A percentile compares a stretch with the other conserved stretches of the same genome.
phyloP scores from a whole-genome alignment of 2,888 invertebrate species.

The Zygothrica quintamaculata region DNA sequence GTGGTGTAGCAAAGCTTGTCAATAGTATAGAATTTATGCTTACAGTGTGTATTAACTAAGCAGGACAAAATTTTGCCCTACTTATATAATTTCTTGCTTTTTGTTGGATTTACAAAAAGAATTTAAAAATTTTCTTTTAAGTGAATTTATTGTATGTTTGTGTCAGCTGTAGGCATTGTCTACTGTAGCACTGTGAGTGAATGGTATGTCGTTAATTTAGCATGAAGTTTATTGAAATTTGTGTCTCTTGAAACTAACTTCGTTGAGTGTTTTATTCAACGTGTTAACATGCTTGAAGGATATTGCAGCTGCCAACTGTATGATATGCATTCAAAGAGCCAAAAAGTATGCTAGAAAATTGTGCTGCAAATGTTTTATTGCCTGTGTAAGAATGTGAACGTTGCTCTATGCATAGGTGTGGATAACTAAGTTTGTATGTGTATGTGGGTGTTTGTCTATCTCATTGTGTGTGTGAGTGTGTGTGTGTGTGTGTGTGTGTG shows the following conservation, averaged over 20 bases:
- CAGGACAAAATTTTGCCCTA: too few relatives aligned
- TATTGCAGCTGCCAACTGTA: conserved; percentile 12
- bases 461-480: not conserved
- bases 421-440: not conserved
- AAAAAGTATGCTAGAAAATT: conserved; percentile 46
- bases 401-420: not conserved
- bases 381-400: conserved; percentile 33
- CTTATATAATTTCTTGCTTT: too few relatives aligned
- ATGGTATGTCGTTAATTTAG: not conserved
- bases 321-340: conserved; percentile 10
- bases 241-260: conserved; percentile 4
- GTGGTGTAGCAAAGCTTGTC: too few relatives aligned
- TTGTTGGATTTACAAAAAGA: too few relatives aligned
- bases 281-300: conserved; percentile 18
- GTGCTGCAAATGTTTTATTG: conserved; percentile 62
- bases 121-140: too few relatives aligned
- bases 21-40: too few relatives aligned
- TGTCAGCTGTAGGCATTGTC: not conserved
- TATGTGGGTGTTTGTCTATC: conserved; percentile 5
- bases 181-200: not conserved
- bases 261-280: conserved; percentile 7
- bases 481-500: conserved; percentile 2
- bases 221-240: conserved; percentile 24
- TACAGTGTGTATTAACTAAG: too few relatives aligned
- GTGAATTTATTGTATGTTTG: not conserved